A percentile compares a stretch with the other conserved stretches of the same genome.
Conservation (phyloP, 2,797 vertebrate genomes). For the Malurus splendens region DNA sequence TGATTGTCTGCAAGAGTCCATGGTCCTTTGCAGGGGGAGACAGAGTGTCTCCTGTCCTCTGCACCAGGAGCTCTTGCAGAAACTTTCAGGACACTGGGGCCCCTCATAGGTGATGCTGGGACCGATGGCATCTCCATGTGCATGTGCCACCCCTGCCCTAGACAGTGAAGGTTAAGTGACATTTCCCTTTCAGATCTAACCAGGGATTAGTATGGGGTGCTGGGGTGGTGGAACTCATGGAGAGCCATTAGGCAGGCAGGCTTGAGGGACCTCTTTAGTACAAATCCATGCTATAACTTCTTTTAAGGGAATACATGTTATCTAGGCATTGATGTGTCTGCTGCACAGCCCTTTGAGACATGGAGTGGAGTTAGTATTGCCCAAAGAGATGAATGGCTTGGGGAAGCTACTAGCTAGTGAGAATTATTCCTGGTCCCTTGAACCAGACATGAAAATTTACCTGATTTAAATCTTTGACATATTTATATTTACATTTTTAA, state of each 20-base stretch:
- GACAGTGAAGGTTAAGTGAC: not conserved
- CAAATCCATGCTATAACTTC: not conserved
- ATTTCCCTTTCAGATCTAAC: not conserved
- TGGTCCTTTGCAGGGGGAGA: not conserved
- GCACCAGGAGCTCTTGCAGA: not conserved
- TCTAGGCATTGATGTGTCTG: not conserved
- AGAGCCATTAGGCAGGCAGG: not conserved
- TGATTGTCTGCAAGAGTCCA: not conserved
- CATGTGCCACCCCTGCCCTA: not conserved
- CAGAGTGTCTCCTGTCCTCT: not conserved
- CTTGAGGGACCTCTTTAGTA: not conserved
- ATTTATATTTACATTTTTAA: not conserved
- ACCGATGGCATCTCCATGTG: rapidly evolving
- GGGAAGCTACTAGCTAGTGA: not conserved
- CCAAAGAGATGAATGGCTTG: not conserved
- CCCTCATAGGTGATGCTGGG: not conserved
- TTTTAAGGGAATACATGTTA: not conserved
- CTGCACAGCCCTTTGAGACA: not conserved
- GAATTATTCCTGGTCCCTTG: not conserved
- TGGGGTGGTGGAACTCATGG: not conserved
- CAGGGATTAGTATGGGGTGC: not conserved
- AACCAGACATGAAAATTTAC: not conserved
- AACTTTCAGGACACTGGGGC: not conserved
- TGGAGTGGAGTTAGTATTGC: not conserved
- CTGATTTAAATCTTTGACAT: not conserved